These are phyloP conservation scores for Melikaiella ostensackeni DNA, from an alignment of 2,888 invertebrate genomes.

Conservation along the genomic window DNA sequence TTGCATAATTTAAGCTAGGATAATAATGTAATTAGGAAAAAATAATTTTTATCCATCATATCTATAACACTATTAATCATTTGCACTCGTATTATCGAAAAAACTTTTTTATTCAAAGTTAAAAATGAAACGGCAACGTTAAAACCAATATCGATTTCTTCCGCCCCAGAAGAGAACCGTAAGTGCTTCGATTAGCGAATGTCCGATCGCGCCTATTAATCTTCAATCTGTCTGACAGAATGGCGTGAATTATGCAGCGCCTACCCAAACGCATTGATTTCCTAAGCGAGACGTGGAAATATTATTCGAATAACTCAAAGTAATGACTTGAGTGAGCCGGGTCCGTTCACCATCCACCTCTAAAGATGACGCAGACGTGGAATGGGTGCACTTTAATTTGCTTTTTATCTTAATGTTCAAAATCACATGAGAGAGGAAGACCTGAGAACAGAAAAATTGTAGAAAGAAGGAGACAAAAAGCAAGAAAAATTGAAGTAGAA, in stretches of 20 bases:
- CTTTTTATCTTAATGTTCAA: slow-evolving; percentile 54
- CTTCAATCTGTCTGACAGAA: slow-evolving; percentile 70
- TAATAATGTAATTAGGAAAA: neutral
- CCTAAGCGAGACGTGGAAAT: slow-evolving; percentile 69
- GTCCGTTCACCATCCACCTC: slow-evolving; percentile 40
- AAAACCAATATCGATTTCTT: slow-evolving; percentile 36
- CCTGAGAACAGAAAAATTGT: slow-evolving; percentile 32
- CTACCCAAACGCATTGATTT: slow-evolving; percentile 72
- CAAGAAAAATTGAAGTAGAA: slow-evolving; percentile 36
- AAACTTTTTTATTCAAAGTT: neutral
- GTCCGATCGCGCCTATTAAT: slow-evolving; percentile 70
- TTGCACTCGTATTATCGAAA: neutral
- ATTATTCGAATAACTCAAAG: slow-evolving; percentile 75
- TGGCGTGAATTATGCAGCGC: slow-evolving; percentile 72
- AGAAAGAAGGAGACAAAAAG: neutral
- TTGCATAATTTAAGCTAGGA: neutral
- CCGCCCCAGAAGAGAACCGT: slow-evolving; percentile 34
- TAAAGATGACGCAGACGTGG: slow-evolving; percentile 39
- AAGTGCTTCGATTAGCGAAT: slow-evolving; percentile 66
- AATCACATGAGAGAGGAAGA: slow-evolving; percentile 40
- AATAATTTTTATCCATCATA: neutral
- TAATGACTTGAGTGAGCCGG: slow-evolving; percentile 66
- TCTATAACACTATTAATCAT: neutral
- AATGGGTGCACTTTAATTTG: slow-evolving; percentile 54
- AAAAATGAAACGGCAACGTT: slow-evolving; percentile 11